Evolutionary conservation across 2,113 vertebrate species (phyloP).

Genomic region (Myocastor coypus): DNA sequence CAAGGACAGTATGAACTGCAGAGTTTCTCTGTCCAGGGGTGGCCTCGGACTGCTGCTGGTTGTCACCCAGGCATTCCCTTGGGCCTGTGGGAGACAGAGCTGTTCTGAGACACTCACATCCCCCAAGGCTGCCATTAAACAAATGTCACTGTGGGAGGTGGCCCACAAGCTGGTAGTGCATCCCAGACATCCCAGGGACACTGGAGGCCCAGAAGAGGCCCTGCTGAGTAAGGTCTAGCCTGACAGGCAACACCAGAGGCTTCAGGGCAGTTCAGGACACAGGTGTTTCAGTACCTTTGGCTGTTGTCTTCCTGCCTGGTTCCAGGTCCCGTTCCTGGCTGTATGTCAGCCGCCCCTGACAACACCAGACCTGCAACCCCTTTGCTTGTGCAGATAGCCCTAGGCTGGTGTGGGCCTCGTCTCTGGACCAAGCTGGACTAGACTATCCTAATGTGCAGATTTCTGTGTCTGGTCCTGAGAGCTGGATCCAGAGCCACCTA

Average conservation of each 20-base stretch:
- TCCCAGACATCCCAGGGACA: not conserved
- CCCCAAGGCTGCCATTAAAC: not conserved
- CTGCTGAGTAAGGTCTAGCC: not conserved
- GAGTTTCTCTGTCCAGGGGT: not conserved
- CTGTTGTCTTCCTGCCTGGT: not conserved
- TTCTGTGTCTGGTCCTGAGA: not conserved
- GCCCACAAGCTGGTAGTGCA: not conserved
- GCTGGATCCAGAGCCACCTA: not conserved
- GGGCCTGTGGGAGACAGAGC: not conserved
- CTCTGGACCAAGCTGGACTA: fast-evolving
- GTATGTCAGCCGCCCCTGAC: fast-evolving
- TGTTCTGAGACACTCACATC: not conserved
- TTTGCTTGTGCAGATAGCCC: not conserved
- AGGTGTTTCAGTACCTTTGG: not conserved
- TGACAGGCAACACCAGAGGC: no score
- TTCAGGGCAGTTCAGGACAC: not conserved
- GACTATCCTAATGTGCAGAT: not conserved
- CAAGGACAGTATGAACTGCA: no score
- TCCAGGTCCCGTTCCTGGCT: not conserved
- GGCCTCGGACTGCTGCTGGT: not conserved
- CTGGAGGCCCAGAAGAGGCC: not conserved
- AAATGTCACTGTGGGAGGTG: not conserved
- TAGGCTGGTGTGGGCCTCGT: not conserved
- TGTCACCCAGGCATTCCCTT: not conserved
- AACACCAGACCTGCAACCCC: fast-evolving